Evolutionary conservation across 2,113 vertebrate genomes (phyloP).

Genomic region (Amphiprion ocellaris): DNA sequence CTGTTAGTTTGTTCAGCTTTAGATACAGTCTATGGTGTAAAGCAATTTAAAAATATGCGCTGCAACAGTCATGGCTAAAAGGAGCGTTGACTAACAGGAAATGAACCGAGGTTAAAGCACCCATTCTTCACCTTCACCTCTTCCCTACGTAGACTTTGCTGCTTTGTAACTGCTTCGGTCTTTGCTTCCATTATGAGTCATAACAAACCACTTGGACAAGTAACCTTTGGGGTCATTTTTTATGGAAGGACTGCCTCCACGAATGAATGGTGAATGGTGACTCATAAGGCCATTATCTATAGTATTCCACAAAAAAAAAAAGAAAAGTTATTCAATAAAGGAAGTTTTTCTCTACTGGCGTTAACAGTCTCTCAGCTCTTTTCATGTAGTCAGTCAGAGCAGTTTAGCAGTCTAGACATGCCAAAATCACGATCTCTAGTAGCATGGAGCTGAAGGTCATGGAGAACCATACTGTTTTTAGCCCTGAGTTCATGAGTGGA

Average conservation of each 20-base stretch:
- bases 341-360: background rate
- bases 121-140: background rate
- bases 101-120: background rate
- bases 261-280: constrained; percentile 5
- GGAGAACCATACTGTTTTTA: background rate
- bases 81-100: too few species aligned
- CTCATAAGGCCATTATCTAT: background rate
- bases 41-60: too few species aligned
- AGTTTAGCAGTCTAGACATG: background rate
- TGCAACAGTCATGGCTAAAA: too few species aligned
- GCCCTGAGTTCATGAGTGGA: background rate
- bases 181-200: background rate
- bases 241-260: background rate
- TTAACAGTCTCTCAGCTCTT: background rate
- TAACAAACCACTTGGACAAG: background rate
- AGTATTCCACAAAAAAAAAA: background rate
- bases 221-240: background rate
- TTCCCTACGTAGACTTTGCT: background rate
- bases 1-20: too few species aligned
- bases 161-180: background rate
- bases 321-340: background rate
- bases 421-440: background rate
- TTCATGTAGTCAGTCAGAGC: background rate
- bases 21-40: too few species aligned
- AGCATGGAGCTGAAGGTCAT: background rate